Evolutionary conservation across 1,140 invertebrate genomes (phyloP).

Genomic region (Diuraphis noxia): DNA sequence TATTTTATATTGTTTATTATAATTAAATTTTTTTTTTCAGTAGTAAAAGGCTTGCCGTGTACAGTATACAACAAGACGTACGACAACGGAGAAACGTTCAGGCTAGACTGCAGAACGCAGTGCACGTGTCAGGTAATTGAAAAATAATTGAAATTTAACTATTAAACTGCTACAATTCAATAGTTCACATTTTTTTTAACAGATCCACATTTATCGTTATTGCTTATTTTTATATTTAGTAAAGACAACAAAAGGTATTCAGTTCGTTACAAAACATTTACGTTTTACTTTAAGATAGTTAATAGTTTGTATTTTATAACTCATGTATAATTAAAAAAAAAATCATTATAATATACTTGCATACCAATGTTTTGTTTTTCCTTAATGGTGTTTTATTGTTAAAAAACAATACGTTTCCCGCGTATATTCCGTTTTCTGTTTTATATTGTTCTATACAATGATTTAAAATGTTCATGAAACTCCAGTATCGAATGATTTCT

Average conservation of each 20-base stretch:
- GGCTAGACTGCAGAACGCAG: constrained; percentile 63
- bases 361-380: too few species aligned
- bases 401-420: too few species aligned
- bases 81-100: constrained; percentile 64
- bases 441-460: background rate
- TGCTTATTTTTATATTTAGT: background rate
- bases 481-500: background rate
- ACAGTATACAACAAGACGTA: constrained; percentile 62
- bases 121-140: constrained; percentile 64
- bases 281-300: background rate
- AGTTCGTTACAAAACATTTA: background rate
- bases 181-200: background rate
- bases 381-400: too few species aligned
- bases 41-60: constrained; percentile 60
- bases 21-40: constrained; percentile 57
- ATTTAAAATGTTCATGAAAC: background rate
- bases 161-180: background rate
- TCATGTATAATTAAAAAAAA: background rate
- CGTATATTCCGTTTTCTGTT: too few species aligned
- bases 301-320: background rate
- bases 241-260: background rate
- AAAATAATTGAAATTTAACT: background rate
- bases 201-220: background rate
- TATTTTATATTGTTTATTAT: background rate
- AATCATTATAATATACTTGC: background rate